These are phyloP conservation scores for Tragulus kanchil DNA, from an alignment of 2,113 vertebrate genomes.

Conservation along the genomic window DNA sequence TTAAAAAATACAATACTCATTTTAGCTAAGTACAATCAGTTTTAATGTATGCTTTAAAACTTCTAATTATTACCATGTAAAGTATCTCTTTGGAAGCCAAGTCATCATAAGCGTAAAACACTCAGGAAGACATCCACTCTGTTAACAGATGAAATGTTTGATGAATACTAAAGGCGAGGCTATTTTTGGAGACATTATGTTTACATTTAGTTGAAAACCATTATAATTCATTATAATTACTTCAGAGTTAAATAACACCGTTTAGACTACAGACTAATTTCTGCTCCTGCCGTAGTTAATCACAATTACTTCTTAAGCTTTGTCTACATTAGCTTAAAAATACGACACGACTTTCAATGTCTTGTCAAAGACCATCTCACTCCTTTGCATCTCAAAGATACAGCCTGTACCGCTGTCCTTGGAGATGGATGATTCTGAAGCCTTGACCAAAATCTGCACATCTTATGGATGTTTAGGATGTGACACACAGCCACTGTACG, in stretches of 20 bases:
- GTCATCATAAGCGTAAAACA: neutral
- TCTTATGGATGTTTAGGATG: neutral
- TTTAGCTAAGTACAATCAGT: neutral
- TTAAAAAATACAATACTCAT: neutral
- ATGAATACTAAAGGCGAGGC: conserved; percentile 23
- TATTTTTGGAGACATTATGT: conserved; percentile 55
- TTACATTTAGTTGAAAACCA: conserved; percentile 48
- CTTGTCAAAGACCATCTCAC: neutral
- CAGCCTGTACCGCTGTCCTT: neutral
- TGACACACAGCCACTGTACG: too few species aligned
- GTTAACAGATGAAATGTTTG: conserved; percentile 37
- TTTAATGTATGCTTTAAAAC: conserved; percentile 53
- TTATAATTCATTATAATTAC: conserved; percentile 58
- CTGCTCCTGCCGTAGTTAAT: conserved; percentile 1
- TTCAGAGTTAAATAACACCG: conserved; percentile 44
- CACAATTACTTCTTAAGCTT: conserved; percentile 51
- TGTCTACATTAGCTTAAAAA: conserved; percentile 13
- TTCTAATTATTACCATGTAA: conserved; percentile 37
- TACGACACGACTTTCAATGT: neutral
- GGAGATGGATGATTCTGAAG: neutral
- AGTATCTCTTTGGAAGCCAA: conserved; percentile 25
- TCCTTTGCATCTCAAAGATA: neutral
- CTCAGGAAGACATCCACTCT: neutral
- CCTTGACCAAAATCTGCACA: neutral
- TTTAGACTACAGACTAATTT: conserved; percentile 51